Conservation (phyloP, 2,113 vertebrate species). For the Charadrius vociferus region DNA sequence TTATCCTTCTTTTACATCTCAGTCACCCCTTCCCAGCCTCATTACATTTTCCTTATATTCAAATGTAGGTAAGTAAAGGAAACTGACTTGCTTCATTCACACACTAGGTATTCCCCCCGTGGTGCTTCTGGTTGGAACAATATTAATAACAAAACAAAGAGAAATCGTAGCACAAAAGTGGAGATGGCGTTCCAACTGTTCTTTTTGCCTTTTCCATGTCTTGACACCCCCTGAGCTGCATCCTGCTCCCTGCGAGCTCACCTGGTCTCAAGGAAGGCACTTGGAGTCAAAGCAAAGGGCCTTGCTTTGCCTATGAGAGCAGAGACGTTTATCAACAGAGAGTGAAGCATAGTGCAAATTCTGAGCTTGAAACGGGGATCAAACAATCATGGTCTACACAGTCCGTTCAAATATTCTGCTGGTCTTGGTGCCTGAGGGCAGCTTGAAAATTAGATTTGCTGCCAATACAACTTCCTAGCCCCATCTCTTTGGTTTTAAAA, state of each 20-base stretch:
- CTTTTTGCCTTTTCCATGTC: background rate
- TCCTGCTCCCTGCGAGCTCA: background rate
- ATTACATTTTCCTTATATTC: background rate
- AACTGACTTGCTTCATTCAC: background rate
- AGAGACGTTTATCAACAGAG: background rate
- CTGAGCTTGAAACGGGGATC: background rate
- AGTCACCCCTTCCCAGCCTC: background rate
- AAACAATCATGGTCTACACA: background rate
- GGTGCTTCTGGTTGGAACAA: background rate
- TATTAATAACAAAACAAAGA: background rate
- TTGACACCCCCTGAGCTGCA: background rate
- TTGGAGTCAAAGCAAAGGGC: background rate
- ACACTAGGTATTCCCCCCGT: background rate
- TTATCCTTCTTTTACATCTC: background rate
- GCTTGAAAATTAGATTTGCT: conserved; percentile 21
- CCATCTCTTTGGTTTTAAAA: conserved; percentile 11
- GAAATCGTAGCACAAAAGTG: background rate
- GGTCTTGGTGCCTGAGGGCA: background rate
- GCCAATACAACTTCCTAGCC: background rate
- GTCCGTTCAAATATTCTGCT: background rate
- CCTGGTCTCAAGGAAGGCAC: background rate
- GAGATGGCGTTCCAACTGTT: background rate
- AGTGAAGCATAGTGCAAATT: background rate
- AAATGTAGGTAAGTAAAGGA: background rate
- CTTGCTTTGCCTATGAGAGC: background rate